A percentile compares a stretch with the other conserved stretches of the same genome.
These are phyloP conservation scores for Portevinia maculata DNA, from an alignment of 2,888 invertebrate genomes.

Conservation along the genomic window DNA sequence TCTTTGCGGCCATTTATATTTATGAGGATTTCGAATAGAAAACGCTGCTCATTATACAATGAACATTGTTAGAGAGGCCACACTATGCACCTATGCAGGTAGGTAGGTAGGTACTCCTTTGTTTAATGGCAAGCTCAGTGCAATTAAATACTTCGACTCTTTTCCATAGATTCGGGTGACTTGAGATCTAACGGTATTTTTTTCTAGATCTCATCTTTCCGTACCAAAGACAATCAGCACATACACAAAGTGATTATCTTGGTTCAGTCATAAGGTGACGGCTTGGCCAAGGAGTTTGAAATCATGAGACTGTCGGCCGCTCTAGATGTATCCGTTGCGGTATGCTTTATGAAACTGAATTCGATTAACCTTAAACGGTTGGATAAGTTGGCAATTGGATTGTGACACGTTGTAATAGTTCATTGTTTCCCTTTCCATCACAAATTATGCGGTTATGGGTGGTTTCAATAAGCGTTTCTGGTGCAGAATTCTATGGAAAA, in stretches of 20 bases:
- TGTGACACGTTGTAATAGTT: slow-evolving; percentile 62
- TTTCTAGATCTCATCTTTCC: slow-evolving; percentile 55
- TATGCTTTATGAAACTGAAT: slow-evolving; percentile 71
- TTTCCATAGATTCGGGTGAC: slow-evolving; percentile 66
- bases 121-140: slow-evolving; percentile 59
- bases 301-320: slow-evolving; percentile 12
- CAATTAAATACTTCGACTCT: slow-evolving; percentile 54
- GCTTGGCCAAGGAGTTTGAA: slow-evolving; percentile 6
- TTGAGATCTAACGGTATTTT: slow-evolving; percentile 67
- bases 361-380: slow-evolving; percentile 73
- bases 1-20: slow-evolving; percentile 72
- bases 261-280: slow-evolving; percentile 28
- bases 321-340: slow-evolving; percentile 42
- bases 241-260: slow-evolving; percentile 41
- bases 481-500: no score
- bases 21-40: slow-evolving; percentile 71
- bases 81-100: neutral
- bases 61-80: slow-evolving; percentile 44
- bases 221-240: neutral
- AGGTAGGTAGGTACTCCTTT: neutral
- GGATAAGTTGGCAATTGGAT: slow-evolving; percentile 68
- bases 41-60: slow-evolving; percentile 59
- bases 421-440: slow-evolving; percentile 3
- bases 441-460: slow-evolving; percentile 22
- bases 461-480: no score